Percentiles rank a stretch among this genome's conserved stretches.
These are phyloP conservation scores for Mythimna lalbum DNA, from an alignment of 2,888 invertebrate species.

Conservation along the genomic window DNA sequence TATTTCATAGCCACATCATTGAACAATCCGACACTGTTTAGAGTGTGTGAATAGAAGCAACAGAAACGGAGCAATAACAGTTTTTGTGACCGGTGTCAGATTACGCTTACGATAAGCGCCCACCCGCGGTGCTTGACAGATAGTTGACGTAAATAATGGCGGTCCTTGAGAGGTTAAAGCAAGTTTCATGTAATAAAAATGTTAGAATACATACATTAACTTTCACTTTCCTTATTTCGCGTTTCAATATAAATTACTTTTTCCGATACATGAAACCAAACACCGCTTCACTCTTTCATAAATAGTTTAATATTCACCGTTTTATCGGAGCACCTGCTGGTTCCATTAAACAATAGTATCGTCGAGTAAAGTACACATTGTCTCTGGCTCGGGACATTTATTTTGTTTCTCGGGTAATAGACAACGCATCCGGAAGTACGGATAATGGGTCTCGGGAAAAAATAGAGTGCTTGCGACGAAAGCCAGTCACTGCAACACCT, in stretches of 20 bases:
- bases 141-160: too few species aligned
- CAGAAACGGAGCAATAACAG: too few species aligned
- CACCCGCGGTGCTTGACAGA: too few species aligned
- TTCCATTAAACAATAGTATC: constrained; percentile 46
- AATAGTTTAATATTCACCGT: constrained; percentile 25
- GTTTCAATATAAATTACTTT: background rate
- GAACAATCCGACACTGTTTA: too few species aligned
- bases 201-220: background rate
- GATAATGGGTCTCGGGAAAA: constrained; percentile 66
- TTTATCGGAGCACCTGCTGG: constrained; percentile 25
- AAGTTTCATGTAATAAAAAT: constrained; percentile 56
- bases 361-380: constrained; percentile 48
- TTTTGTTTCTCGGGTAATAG: constrained; percentile 65
- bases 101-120: too few species aligned
- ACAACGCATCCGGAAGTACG: constrained; percentile 62
- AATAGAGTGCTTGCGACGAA: constrained; percentile 63
- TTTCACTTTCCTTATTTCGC: background rate
- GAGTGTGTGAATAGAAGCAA: too few species aligned
- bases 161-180: too few species aligned
- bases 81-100: too few species aligned
- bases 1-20: too few species aligned
- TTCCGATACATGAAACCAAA: constrained; percentile 13
- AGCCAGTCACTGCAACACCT: constrained; percentile 64
- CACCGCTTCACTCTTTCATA: background rate
- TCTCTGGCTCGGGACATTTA: constrained; percentile 49